Base-by-base conservation (phyloP, 2,113 vertebrate genomes). In the Columbina picui region DNA sequence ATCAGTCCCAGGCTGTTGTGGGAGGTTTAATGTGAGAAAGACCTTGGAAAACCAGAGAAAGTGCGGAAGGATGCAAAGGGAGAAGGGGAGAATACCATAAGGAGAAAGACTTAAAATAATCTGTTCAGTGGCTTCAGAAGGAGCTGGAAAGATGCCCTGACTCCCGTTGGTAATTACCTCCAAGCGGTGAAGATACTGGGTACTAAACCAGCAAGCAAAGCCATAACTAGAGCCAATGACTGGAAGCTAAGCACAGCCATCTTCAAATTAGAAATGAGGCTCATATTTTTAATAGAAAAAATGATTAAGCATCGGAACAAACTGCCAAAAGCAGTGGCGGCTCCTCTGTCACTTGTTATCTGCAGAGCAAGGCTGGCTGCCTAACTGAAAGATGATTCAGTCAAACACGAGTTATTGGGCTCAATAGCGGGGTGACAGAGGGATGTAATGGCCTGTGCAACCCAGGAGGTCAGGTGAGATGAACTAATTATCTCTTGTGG, bases 211-310 rank as follows among this genome's bases (percentile, higher is more conserved):
- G 88, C 75, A 77, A 93, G 88, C 47, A 88, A 94, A 90, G 79
- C 63, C 67, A n/a, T 80, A 93, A 96, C 87, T 80, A 88, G 75
- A 93, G 87, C 85, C 34, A 96, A 32, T 92, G 89, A 80, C 88
- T 88, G 85, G 64, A 93, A 94, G 88, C 85, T 84, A 83, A 96
- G 60, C 34, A 15, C 90, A 93, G 43, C 50, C 92, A 88, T 4
- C 2, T 93, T 93, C 94, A 89, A 92, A 96, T 95, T 93, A 95
- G 94, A 96, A 96, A 90, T 86, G 88, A 94, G 68, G 71, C 71
- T 93, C 79, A 60, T 96, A 88, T 95, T 96, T 97, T 95, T 96
- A 96, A 97, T 94, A 95, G 96, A 90, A 94, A 92, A 96, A 94
- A 96, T 96, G 94, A 96, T 96, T 96, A 96, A 97, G 77, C 94